phyloP scores from a whole-genome alignment of 2,113 vertebrate genomes.

The Notiomystis cincta region DNA sequence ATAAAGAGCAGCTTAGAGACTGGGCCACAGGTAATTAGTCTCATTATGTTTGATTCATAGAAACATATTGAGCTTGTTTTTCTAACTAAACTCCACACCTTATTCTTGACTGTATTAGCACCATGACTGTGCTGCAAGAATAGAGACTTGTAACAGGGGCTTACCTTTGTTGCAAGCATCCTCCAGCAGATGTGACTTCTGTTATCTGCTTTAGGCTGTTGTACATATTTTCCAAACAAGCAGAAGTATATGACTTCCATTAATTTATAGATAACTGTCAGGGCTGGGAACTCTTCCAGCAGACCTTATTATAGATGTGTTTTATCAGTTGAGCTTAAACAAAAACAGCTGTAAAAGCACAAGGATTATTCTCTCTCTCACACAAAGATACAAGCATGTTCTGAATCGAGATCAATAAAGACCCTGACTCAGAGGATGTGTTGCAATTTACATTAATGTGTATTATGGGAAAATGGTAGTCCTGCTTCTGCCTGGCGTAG shows the following conservation, averaged over 20 bases:
- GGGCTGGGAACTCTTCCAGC: constrained; percentile 35
- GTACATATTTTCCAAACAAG: constrained; percentile 1
- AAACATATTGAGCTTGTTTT: background rate
- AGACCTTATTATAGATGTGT: constrained; percentile 43
- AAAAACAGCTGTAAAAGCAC: constrained; percentile 32
- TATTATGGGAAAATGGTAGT: background rate
- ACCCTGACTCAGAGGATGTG: background rate
- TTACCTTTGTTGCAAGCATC: background rate
- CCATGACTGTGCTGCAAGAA: background rate
- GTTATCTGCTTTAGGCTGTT: background rate
- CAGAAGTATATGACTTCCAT: background rate
- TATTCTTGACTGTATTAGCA: background rate
- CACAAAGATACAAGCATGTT: background rate
- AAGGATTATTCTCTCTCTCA: background rate
- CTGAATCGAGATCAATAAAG: background rate
- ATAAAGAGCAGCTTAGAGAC: background rate
- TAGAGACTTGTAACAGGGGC: background rate
- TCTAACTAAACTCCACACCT: background rate
- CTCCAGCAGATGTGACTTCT: background rate
- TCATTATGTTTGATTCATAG: background rate
- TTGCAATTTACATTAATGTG: background rate
- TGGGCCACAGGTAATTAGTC: background rate
- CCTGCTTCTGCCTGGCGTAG: background rate
- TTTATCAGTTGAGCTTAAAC: constrained; percentile 42
- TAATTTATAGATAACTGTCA: constrained; percentile 49